phyloP scores from a whole-genome alignment of 2,888 invertebrate species.

The Craniophora ligustri region DNA sequence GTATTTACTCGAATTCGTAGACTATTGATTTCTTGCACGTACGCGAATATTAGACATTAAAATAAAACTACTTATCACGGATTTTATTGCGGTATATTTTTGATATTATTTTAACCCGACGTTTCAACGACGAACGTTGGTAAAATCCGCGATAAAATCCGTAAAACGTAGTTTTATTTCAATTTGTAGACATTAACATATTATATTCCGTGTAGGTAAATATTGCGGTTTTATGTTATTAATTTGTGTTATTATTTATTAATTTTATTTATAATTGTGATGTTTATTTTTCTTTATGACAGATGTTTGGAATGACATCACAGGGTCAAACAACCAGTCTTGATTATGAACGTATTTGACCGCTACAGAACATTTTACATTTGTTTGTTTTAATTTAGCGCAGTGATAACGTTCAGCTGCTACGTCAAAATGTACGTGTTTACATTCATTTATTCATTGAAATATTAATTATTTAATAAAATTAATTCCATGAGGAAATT shows the following conservation, averaged over 20 bases:
- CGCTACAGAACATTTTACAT: constrained; percentile 56
- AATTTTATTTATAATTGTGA: constrained; percentile 42
- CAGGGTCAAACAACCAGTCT: constrained; percentile 54
- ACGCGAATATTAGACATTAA: too few species aligned
- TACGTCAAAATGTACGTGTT: constrained; percentile 74
- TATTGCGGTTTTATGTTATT: constrained; percentile 29
- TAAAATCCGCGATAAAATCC: too few species aligned
- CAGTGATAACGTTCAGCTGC: constrained; percentile 53
- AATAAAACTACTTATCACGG: too few species aligned
- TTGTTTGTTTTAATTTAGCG: constrained; percentile 59
- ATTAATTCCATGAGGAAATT: constrained; percentile 60
- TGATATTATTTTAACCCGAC: too few species aligned
- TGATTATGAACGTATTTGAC: constrained; percentile 59
- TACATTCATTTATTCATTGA: constrained; percentile 57
- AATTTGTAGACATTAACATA: too few species aligned
- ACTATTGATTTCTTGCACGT: too few species aligned
- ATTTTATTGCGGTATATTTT: too few species aligned
- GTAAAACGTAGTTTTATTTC: too few species aligned
- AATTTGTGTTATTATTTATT: constrained; percentile 19
- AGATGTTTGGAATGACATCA: constrained; percentile 55
- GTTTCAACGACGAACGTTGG: too few species aligned
- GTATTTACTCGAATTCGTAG: neutral
- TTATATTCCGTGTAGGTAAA: constrained; percentile 1
- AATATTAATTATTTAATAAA: constrained; percentile 58
- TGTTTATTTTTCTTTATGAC: constrained; percentile 44